Evolutionary conservation across 2,797 vertebrate genomes (phyloP), one percentile per base, ranked within the genome.

Genomic region (Iguana delicatissima): DNA sequence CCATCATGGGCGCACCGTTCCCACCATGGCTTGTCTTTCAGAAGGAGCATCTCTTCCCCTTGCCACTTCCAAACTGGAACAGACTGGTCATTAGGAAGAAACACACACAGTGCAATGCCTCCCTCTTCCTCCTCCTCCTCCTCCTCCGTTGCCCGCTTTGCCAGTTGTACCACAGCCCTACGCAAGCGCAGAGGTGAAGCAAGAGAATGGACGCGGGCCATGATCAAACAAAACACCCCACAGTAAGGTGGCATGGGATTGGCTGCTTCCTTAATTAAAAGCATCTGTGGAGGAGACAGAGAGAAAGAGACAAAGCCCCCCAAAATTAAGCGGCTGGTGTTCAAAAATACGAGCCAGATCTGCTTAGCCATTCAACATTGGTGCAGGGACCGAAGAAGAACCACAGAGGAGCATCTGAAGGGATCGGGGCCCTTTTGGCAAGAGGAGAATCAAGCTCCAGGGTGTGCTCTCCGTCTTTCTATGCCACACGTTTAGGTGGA

Each of bases 231-330:
- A 12, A 80, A 79, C 64, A 2, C 24, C 32, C 0, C 32, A 16
- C 62, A 69, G 14, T 52, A 38, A 46, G 20, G 0, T 38, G 89
- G 89, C 0, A 0, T 64, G 77, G 89, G 89, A 92, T 82, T 7
- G 22, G 86, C 93, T 92, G 87, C 90, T 91, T 20, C 93, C 86
- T 89, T 89, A 79, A 0, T 92, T 91, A 91, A 87, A 80, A 0
- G 2, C 0, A 8, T 1, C 0, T 0, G 89, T 18, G 87, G 92
- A 93, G 90, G 74, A 85, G 84, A 74, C n/a, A 57, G 69, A 86
- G 50, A 26, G 59, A 46, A 26, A 95, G 80, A 83, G 91, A 96
- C 93, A 94, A 95, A 95, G 95, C 90, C 26, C 32, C 29, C 67
- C 72, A 85, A 80, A 69, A 12, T 88, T 59, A 38, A 42, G 80